These are phyloP conservation scores for Drosophila arizonae DNA, from an alignment of 1,140 invertebrate genomes.

Conservation along the genomic window DNA sequence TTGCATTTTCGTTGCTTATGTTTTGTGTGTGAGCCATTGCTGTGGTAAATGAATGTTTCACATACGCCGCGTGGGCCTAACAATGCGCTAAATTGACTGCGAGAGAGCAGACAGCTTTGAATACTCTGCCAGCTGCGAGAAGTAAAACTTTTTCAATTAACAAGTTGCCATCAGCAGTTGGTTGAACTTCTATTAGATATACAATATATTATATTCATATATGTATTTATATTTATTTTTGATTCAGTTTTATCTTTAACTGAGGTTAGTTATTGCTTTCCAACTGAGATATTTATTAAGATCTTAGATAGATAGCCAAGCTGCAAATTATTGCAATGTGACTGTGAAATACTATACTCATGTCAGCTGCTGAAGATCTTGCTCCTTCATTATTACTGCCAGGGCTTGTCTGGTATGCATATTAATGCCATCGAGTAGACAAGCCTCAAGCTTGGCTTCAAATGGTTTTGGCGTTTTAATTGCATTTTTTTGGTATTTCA, in stretches of 20 bases:
- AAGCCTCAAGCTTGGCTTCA: neutral
- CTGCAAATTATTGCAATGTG: neutral
- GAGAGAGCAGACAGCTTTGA: neutral
- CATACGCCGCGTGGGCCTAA: constrained; percentile 29
- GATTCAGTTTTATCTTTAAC: too few species aligned
- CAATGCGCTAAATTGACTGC: neutral
- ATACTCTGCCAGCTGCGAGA: neutral
- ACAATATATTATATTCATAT: too few species aligned
- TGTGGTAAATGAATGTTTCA: constrained; percentile 46
- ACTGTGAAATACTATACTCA: neutral
- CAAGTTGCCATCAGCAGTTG: too few species aligned
- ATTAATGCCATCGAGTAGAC: constrained; percentile 10
- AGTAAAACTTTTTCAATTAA: too few species aligned
- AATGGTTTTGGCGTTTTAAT: constrained; percentile 16
- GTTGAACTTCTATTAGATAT: too few species aligned
- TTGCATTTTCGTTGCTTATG: constrained; percentile 45
- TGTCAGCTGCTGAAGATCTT: neutral
- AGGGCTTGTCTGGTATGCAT: constrained; percentile 6
- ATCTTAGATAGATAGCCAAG: too few species aligned
- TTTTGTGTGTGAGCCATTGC: constrained; percentile 29
- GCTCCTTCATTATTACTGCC: neutral
- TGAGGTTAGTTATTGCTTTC: too few species aligned
- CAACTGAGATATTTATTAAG: too few species aligned
- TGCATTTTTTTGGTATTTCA: constrained; percentile 29
- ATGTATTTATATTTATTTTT: too few species aligned